Evolutionary conservation across 2,113 vertebrate species (phyloP), one percentile per base, ranked within the genome.

Genomic region (Panthera leo): DNA sequence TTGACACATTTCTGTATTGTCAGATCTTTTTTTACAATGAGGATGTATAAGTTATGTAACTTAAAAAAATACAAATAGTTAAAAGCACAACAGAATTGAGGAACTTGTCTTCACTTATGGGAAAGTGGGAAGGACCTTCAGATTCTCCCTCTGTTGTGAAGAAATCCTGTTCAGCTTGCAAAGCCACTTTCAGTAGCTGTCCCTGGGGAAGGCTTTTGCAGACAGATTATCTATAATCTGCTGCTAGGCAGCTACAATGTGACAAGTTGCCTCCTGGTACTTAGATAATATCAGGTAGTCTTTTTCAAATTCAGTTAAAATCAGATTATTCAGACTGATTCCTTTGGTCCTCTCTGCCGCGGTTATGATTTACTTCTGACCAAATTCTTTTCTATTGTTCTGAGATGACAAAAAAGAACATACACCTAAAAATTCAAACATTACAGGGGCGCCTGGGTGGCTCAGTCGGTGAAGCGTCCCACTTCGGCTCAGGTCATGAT

Each of bases 301-400:
- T 85, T 97, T 89, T 90, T 51, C 65, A 95, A 93, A 93, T 82
- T 94, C 58, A 76, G 39, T 76, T 90, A 73, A 75, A 89, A 82
- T 90, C 25, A 85, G 89, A 13, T 82, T 18, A 89, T 18, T 68
- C 67, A 45, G 65, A 51, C 27, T 39, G 29, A 53, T 67, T 93
- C 83, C 23, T 39, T 68, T 84, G 82, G 84, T 79, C n/a, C 29
- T 83, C 68, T 45, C 36, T 67, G 31, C 2, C 51, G 45, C 18
- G 68, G 42, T 73, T 89, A 19, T 5, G 55, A 58, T 23, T 95
- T 80, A 42, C 15, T 93, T 21, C 19, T 25, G 93, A 65, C 42
- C 55, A n/a, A 78, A 85, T 51, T 73, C 8, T 86, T 76, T 51
- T 84, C n/a, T 29, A 85, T 76, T 70, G 19, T 71, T 93, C 61